phyloP scores from a whole-genome alignment of 2,113 vertebrate genomes.

The Mirounga angustirostris region DNA sequence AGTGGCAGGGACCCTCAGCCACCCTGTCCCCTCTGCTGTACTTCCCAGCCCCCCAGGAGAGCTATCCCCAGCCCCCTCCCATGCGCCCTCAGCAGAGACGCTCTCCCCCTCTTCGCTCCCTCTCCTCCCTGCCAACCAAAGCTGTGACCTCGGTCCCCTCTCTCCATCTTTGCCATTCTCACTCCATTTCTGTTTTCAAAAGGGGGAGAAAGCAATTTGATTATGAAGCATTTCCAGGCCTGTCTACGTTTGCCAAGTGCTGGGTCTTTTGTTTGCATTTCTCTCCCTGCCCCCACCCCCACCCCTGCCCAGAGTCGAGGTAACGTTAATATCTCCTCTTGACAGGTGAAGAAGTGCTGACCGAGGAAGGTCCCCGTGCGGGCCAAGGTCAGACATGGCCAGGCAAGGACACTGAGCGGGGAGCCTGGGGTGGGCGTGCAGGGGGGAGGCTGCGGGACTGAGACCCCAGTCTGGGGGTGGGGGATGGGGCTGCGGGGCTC shows the following conservation, averaged over 20 bases:
- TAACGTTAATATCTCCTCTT: conserved; percentile 43
- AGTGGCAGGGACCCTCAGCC: not conserved
- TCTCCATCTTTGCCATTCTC: not conserved
- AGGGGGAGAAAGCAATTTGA: conserved; percentile 61
- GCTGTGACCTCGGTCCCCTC: not conserved
- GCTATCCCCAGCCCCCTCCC: not conserved
- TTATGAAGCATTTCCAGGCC: conserved; percentile 71
- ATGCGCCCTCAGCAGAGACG: rapidly evolving
- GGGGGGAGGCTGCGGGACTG: too few species aligned
- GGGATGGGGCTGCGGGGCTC: rapidly evolving
- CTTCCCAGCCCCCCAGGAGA: not conserved
- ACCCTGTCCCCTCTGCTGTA: rapidly evolving
- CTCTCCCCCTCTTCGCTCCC: not conserved
- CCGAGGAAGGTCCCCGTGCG: not conserved
- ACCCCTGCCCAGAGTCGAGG: not conserved
- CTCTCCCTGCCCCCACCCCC: not conserved
- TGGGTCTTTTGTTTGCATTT: conserved; percentile 61
- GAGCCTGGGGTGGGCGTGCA: rapidly evolving
- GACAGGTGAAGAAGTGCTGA: conserved; percentile 71
- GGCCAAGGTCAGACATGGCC: conserved; percentile 58
- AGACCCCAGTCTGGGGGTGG: not conserved
- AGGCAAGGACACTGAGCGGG: rapidly evolving
- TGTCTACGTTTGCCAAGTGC: conserved; percentile 35
- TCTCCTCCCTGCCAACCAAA: not conserved
- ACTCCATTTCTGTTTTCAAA: conserved; percentile 50